Base-by-base conservation (phyloP, 2,797 vertebrate species). In the Phrynocephalus vlangalii region DNA sequence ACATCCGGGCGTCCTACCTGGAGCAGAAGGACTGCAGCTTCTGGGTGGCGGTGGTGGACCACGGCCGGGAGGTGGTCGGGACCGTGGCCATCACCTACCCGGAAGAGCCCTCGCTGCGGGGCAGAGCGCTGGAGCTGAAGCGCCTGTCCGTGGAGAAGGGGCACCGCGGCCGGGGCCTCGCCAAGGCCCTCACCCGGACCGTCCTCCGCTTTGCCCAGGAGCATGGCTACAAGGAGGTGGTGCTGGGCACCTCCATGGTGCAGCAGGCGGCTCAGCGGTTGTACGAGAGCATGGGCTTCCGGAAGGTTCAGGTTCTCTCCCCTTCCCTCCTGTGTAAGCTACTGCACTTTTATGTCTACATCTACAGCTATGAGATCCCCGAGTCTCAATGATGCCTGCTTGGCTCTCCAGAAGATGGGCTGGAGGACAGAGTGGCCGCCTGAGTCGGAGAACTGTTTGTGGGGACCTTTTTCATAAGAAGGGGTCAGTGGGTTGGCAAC, bases 271-370 rank as follows among this genome's bases (percentile, higher is more conserved):
- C 96, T 3, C 84, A 95, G 20, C 87, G 84, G n/a, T 89, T 96
- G 13, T 97, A 97, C 13, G 80, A 92, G 48, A 6, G 24, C 13
- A 3, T 97, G 70, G 96, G 95, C 44, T 97, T 97, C 76, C 71
- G 26, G 71, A 94, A 89, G 44, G 82, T 81, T 30, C 10, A 1
- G 3, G 30, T 8, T 26, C 0, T 0, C 0, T 22, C 0, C 22
- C 85, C 77, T 0, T 80, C 20, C 0, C 4, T 6, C 26, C 1
- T 28, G 1, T 48, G 38, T 1, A 80, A 67, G 33, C 48, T 87
- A 0, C 26, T 84, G 15, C 8, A 68, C 13, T 84, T 87, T 8
- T 67, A 72, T 2, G 0, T 77, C 1, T 84, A 68, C 3, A 6
- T 2, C 30, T 90, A 87, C 26, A 22, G 33, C 30, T 90, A 87